Conservation (phyloP, 2,797 vertebrate genomes). For the Trematomus bernacchii region DNA sequence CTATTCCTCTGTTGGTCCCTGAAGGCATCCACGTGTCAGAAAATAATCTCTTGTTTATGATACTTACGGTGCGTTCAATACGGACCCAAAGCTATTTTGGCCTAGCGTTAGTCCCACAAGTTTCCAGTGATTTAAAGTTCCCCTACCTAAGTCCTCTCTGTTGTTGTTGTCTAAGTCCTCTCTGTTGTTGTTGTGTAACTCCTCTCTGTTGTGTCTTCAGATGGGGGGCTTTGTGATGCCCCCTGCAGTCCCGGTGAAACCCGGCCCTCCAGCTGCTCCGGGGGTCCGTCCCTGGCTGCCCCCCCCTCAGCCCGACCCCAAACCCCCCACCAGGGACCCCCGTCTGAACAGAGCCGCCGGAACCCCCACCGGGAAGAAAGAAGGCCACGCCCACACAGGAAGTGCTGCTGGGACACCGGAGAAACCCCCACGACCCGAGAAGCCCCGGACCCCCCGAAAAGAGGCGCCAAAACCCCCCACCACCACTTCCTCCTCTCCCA, state of each 20-base stretch:
- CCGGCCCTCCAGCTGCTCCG: slow-evolving; percentile 60
- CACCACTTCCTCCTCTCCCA: slow-evolving; percentile 90
- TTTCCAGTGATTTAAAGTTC: no score
- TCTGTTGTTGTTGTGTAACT: no score
- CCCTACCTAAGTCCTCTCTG: no score
- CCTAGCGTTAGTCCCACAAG: no score
- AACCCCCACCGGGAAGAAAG: slow-evolving; percentile 85
- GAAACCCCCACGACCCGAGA: slow-evolving; percentile 87
- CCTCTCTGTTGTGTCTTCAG: slow-evolving; percentile 71
- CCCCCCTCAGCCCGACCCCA: slow-evolving; percentile 87
- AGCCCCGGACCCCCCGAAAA: slow-evolving; percentile 87
- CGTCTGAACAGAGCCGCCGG: slow-evolving; percentile 90
- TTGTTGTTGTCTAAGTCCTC: no score
- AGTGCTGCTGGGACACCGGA: slow-evolving; percentile 77
- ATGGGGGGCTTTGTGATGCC: slow-evolving; percentile 87
- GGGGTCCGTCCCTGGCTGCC: slow-evolving; percentile 71
- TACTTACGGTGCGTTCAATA: no score
- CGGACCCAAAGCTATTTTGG: no score
- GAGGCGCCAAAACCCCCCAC: slow-evolving; percentile 87
- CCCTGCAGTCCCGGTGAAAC: slow-evolving; percentile 71
- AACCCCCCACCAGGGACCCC: slow-evolving; percentile 91
- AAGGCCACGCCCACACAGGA: slow-evolving; percentile 63
- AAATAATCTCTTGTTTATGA: no score
- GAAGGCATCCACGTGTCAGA: no score
- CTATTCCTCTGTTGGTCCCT: no score